These are phyloP conservation scores for Olivierus martensii DNA, from an alignment of 1,140 invertebrate genomes.

Conservation along the genomic window DNA sequence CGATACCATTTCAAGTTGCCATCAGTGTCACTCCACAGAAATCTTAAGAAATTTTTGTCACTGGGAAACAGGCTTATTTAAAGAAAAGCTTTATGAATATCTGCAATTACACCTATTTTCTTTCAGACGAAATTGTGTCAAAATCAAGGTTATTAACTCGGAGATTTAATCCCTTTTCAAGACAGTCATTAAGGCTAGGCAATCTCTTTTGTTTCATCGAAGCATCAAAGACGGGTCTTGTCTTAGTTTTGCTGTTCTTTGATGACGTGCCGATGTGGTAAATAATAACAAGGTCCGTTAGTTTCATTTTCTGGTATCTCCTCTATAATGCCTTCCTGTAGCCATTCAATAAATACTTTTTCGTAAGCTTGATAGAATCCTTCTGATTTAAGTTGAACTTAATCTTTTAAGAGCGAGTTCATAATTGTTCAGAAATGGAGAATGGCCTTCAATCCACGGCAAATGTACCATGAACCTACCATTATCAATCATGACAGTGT, in stretches of 20 bases:
- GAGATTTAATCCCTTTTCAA: constrained; percentile 11
- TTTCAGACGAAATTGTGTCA: constrained; percentile 16
- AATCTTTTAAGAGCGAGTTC: constrained; percentile 18
- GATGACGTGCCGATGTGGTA: constrained; percentile 22
- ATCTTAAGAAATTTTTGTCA: too few relatives aligned
- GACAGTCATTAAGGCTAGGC: constrained; percentile 6
- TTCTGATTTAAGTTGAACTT: constrained; percentile 16
- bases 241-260: constrained; percentile 14
- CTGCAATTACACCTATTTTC: constrained; percentile 2
- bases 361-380: constrained; percentile 23
- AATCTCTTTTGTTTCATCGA: constrained; percentile 1
- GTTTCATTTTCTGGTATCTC: constrained; percentile 18
- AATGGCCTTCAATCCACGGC: constrained; percentile 24
- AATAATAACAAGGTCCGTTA: constrained; percentile 20
- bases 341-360: constrained; percentile 24
- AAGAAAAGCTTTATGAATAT: constrained; percentile 17
- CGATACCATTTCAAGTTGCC: too few relatives aligned
- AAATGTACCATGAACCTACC: constrained; percentile 24
- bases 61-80: constrained; percentile 9
- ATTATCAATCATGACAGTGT: constrained; percentile 21
- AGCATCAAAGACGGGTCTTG: constrained; percentile 4
- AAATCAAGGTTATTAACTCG: constrained; percentile 19
- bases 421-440: constrained; percentile 20
- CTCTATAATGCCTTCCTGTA: constrained; percentile 24
- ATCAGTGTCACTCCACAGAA: too few relatives aligned